Evolutionary conservation across 2,888 invertebrate species (phyloP), one percentile per base, ranked within the genome.

Genomic region (Agonopterix arenella): DNA sequence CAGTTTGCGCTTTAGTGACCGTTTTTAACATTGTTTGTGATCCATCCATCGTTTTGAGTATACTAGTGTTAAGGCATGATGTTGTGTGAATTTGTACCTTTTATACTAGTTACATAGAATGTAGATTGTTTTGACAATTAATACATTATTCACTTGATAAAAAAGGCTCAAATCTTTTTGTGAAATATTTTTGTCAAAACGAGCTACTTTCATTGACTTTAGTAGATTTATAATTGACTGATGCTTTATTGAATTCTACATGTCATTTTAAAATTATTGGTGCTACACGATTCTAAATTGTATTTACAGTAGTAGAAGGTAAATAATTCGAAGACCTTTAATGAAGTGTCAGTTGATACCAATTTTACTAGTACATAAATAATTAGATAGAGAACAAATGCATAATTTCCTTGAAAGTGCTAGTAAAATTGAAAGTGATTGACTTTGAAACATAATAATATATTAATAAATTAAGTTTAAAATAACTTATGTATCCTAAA

Each of bases 21-120:
- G 56, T 68, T 62, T 28, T 74, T 83, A 85, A 86, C 83, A 83
- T 71, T 82, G 84, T 84, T 85, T 86, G 88, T 86, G 86, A 84
- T 85, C 86, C 83, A 86, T 88, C 82, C 83, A 82, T 76, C 45
- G 47, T 49, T 28, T 28, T 38, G 75, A 74, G 66, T 79, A 67
- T 68, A 66, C 72, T 83, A 81, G 68, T 62, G 64, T 62, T 85
- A 84, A 82, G 81, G 88, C 88, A 89, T 86, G 52, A 53, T 54
- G 28, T 81, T 83, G 84, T 86, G 85, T 79, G 73, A 73, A 58
- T 40, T 40, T 40, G 40, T 9, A 40, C 40, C 10, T n/a, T 40
- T 10, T 3, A n/a, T n/a, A 28, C 28, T 28, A 28, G 40, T n/a
- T 40, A 40, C 9, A n/a, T 40, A 40, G n/a, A 40, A 40, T 8